These are phyloP conservation scores for Megalonaias nervosa DNA, from an alignment of 1,140 invertebrate species.

Conservation along the genomic window DNA sequence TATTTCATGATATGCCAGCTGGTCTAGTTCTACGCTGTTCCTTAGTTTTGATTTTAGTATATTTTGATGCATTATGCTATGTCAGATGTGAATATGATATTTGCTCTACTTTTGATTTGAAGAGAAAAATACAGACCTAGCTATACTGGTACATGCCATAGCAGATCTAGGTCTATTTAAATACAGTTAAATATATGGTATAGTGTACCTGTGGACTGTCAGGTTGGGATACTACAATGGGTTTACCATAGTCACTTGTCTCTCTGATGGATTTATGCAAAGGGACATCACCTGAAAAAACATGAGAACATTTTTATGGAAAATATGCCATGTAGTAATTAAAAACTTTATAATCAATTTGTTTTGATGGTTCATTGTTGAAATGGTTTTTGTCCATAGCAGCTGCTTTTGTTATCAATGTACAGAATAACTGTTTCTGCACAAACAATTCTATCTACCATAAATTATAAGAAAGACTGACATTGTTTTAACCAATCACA, in stretches of 20 bases:
- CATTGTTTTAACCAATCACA: too few species aligned
- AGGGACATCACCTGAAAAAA: constrained; percentile 78
- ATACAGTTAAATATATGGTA: neutral
- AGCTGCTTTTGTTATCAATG: neutral
- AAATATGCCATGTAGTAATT: too few species aligned
- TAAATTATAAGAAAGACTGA: neutral
- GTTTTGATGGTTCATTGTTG: neutral
- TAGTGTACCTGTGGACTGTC: constrained; percentile 68
- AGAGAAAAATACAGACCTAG: neutral
- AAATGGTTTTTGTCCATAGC: neutral
- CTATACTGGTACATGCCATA: neutral
- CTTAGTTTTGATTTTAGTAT: neutral
- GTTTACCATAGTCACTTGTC: constrained; percentile 83
- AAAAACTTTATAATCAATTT: too few species aligned
- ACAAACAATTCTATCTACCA: neutral
- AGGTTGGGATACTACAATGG: constrained; percentile 82
- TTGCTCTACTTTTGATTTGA: neutral
- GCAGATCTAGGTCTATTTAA: neutral
- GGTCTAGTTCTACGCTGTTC: neutral
- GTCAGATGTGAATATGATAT: neutral
- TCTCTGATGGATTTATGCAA: constrained; percentile 81
- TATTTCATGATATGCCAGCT: too few species aligned
- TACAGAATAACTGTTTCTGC: neutral
- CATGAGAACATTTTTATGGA: constrained; percentile 4
- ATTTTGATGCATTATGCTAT: neutral